Conservation (phyloP, 2,797 vertebrate genomes). For the Syndactyla subalaris region DNA sequence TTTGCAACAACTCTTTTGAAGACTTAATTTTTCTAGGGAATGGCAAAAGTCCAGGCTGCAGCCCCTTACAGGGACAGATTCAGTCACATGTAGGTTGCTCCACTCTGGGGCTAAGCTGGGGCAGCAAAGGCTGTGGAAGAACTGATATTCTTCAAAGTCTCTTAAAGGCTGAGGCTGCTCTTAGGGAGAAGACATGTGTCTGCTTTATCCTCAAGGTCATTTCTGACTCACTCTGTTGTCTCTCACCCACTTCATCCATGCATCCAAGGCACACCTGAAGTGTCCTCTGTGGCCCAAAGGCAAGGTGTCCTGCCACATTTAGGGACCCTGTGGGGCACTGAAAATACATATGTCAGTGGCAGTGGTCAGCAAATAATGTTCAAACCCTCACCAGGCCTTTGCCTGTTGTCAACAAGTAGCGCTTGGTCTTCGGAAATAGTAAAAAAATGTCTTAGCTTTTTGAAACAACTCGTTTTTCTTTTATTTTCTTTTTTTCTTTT, state of each 20-base stretch:
- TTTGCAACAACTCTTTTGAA: not conserved
- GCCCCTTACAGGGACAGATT: not conserved
- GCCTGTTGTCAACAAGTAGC: not conserved
- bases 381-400: not conserved
- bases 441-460: not conserved
- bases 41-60: not conserved
- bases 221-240: not conserved
- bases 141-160: not conserved
- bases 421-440: not conserved
- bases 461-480: not conserved
- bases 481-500: not conserved
- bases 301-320: not conserved
- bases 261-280: not conserved
- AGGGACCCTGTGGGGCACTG: not conserved
- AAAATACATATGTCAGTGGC: not conserved
- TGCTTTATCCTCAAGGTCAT: not conserved
- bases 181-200: rapidly evolving
- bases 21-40: not conserved
- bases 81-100: not conserved
- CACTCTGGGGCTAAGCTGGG: not conserved
- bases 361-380: not conserved
- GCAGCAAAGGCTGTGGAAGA: not conserved
- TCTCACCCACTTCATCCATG: not conserved
- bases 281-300: not conserved
- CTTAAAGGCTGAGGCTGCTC: not conserved